Conservation (phyloP, 1,140 invertebrate species). For the Brachionus plicatilis region DNA sequence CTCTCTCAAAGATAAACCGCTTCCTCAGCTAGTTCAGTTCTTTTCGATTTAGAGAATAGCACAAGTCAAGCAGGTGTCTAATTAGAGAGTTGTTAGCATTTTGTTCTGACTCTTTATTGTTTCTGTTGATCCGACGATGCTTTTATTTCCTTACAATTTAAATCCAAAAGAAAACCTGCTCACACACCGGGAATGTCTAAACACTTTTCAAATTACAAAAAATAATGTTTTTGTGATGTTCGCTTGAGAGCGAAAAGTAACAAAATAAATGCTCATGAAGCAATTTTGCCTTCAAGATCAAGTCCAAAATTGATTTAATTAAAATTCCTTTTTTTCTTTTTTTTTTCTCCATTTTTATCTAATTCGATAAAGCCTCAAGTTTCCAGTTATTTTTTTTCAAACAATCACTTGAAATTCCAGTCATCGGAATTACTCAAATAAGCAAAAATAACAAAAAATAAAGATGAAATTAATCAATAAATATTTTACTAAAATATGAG, state of each 20-base stretch:
- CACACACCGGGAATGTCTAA: neutral
- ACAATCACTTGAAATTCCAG: neutral
- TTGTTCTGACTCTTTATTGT: neutral
- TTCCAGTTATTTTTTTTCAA: neutral
- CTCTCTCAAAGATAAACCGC: neutral
- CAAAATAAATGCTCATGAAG: neutral
- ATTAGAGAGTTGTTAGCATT: neutral
- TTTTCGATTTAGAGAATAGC: neutral
- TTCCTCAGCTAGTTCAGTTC: neutral
- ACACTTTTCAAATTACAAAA: neutral
- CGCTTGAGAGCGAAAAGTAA: neutral
- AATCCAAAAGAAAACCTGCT: neutral
- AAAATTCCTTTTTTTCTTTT: neutral
- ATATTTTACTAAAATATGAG: no score
- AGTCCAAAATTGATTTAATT: neutral
- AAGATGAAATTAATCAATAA: no score
- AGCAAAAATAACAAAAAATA: no score
- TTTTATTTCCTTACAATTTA: neutral
- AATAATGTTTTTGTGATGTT: neutral
- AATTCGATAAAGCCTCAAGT: neutral
- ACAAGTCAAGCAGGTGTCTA: conserved; percentile 17
- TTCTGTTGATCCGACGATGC: neutral
- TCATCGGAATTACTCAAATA: no score
- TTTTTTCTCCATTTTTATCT: neutral
- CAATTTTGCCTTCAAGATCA: neutral